Percentiles rank a stretch among this genome's conserved stretches.
Conservation (phyloP, 2,888 invertebrate genomes). For the Nemapogon koenigi region DNA sequence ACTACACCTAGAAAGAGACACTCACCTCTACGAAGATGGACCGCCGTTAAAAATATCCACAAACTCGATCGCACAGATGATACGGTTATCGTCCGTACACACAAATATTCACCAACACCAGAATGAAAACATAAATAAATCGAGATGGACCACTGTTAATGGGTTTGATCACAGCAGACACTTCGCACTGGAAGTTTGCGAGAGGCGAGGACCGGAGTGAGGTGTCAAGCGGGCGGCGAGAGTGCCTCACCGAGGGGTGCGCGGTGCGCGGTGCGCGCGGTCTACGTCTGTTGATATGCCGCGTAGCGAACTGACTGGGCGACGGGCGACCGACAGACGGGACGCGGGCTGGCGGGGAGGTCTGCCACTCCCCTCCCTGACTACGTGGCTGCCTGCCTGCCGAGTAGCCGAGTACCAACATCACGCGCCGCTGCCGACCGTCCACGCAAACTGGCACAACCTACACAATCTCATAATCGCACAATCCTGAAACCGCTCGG, state of each 20-base stretch:
- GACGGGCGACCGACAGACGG: constrained; percentile 11
- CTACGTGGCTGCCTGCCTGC: constrained; percentile 66
- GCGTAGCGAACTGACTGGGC: constrained; percentile 41
- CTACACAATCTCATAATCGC: too few relatives aligned
- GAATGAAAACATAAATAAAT: constrained; percentile 64
- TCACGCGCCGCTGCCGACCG: constrained; percentile 28
- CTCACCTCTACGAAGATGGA: constrained; percentile 19
- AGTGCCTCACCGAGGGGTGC: constrained; percentile 33
- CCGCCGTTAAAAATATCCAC: constrained; percentile 57
- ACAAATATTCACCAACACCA: constrained; percentile 63
- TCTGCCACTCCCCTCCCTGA: constrained; percentile 21
- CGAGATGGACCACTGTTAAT: constrained; percentile 40
- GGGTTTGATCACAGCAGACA: constrained; percentile 36
- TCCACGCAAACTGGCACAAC: constrained; percentile 14
- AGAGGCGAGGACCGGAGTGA: constrained; percentile 37
- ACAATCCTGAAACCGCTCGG: too few relatives aligned
- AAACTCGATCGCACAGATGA: constrained; percentile 56
- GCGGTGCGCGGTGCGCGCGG: constrained; percentile 18
- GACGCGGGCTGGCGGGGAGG: constrained; percentile 21
- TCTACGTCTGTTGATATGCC: constrained; percentile 36
- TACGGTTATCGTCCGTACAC: constrained; percentile 61
- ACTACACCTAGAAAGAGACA: neutral
- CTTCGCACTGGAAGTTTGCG: constrained; percentile 48
- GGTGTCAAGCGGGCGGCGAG: too few relatives aligned
- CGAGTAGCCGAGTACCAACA: constrained; percentile 54